A percentile compares a stretch with the other conserved stretches of the same genome.
These are phyloP conservation scores for Periophthalmus magnuspinnatus DNA, from an alignment of 2,797 vertebrate genomes.

Conservation along the genomic window DNA sequence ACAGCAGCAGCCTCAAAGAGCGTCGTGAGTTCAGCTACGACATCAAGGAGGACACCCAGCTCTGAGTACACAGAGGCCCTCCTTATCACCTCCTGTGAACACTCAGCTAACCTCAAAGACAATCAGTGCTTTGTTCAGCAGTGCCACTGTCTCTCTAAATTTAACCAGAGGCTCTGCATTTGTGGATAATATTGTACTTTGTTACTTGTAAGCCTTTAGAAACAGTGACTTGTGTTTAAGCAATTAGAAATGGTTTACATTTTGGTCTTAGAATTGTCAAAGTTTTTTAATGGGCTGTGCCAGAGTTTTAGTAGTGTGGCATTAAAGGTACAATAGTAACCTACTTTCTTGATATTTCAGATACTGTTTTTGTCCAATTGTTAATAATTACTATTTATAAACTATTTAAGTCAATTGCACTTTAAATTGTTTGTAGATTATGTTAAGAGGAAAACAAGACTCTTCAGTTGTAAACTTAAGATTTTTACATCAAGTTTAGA, in stretches of 20 bases:
- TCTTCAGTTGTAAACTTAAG: neutral
- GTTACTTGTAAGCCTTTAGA: constrained; percentile 28
- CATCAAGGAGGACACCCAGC: constrained; percentile 64
- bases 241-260: constrained; percentile 36
- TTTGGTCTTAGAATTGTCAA: constrained; percentile 31
- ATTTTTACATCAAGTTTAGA: neutral
- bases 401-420: constrained; percentile 55
- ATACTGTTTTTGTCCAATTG: constrained; percentile 8
- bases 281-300: constrained; percentile 39
- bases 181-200: constrained; percentile 26
- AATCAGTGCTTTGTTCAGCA: constrained; percentile 31
- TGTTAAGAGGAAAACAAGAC: constrained; percentile 10
- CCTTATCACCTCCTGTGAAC: neutral
- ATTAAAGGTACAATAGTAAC: constrained; percentile 33
- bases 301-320: constrained; percentile 40
- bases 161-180: constrained; percentile 56
- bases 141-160: constrained; percentile 38
- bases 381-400: neutral
- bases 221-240: constrained; percentile 26
- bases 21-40: constrained; percentile 75
- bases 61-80: neutral
- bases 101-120: constrained; percentile 18
- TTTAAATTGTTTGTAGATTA: constrained; percentile 27
- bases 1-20: constrained; percentile 80
- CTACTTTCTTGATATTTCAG: constrained; percentile 28